Evolutionary conservation across 2,797 vertebrate genomes (phyloP).

Genomic region (Zalophus californianus): DNA sequence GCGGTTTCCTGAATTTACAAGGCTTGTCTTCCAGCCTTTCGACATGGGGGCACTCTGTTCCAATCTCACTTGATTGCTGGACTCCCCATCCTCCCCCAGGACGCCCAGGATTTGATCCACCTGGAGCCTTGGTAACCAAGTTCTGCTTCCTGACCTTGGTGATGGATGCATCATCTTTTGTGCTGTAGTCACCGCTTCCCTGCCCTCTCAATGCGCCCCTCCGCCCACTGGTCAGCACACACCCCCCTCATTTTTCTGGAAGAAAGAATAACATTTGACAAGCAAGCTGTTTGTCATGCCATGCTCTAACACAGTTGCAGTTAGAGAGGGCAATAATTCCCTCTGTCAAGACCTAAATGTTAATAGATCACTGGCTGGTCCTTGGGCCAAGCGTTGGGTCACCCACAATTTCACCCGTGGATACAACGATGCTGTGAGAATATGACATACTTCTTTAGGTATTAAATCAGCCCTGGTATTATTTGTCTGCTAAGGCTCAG

Average conservation of each 20-base stretch:
- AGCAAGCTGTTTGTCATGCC: slow-evolving; percentile 83
- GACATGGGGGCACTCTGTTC: slow-evolving; percentile 86
- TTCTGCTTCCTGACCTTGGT: slow-evolving; percentile 79
- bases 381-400: slow-evolving; percentile 76
- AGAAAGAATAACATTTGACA: slow-evolving; percentile 85
- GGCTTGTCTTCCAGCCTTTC: slow-evolving; percentile 87
- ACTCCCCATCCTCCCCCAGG: slow-evolving; percentile 84
- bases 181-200: slow-evolving; percentile 80
- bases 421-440: slow-evolving; percentile 79
- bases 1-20: slow-evolving; percentile 88
- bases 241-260: slow-evolving; percentile 8
- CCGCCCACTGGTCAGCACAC: background rate
- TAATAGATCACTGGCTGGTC: slow-evolving; percentile 83
- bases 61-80: slow-evolving; percentile 82
- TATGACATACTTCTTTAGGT: slow-evolving; percentile 84
- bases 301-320: slow-evolving; percentile 74
- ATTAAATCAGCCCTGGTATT: slow-evolving; percentile 83
- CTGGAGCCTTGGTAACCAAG: slow-evolving; percentile 85
- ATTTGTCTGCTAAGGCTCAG: slow-evolving; percentile 87
- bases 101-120: slow-evolving; percentile 85
- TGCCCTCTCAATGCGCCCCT: slow-evolving; percentile 65
- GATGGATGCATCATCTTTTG: slow-evolving; percentile 85
- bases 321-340: slow-evolving; percentile 79
- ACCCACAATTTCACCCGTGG: slow-evolving; percentile 80
- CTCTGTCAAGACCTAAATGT: slow-evolving; percentile 80